Evolutionary conservation across 2,113 vertebrate species (phyloP), one percentile per base, ranked within the genome.

Genomic region (Gambusia holbrooki): DNA sequence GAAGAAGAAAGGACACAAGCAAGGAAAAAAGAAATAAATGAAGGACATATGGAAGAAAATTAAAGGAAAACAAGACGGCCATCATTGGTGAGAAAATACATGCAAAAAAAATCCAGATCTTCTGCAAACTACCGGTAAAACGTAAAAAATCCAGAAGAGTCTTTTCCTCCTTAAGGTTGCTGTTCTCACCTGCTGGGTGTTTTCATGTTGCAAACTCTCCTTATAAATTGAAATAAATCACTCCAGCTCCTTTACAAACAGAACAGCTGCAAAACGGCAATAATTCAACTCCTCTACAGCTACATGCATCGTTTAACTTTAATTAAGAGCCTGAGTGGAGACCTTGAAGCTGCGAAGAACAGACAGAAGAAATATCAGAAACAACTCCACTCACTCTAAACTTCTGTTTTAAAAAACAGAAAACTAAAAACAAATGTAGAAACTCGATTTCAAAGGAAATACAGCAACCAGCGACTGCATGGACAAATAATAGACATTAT

Each of bases 241-340:
- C 22, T 58, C 51, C 30, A 4, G 25, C 66, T 60, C 61, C 61
- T 61, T 75, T 40, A 32, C 60, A 37, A 33, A 3, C 60, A 60
- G 15, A 70, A 48, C 27, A 32, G 68, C 62, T 33, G 33, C 54
- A 67, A 64, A 75, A 61, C 58, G 8, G 51, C 51, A 72, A 51
- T 73, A 60, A 82, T 40, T 72, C 66, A 77, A 33, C 62, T 61
- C 73, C 11, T 77, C 60, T 37, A 62, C 58, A 65, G 62, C 51
- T n/a, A 35, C 79, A 84, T 8, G 71, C 72, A 8, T 74, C 84
- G 80, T 87, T 88, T 80, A 51, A 72, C 62, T 87, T 77, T 81
- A 80, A 88, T 87, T 87, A 88, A 82, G 76, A 86, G 51, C 37
- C 73, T 30, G 25, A 86, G 61, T 61, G 37, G 66, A 84, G 62